Base-by-base conservation (phyloP, 2,797 vertebrate species). In the Scolopax rusticola region DNA sequence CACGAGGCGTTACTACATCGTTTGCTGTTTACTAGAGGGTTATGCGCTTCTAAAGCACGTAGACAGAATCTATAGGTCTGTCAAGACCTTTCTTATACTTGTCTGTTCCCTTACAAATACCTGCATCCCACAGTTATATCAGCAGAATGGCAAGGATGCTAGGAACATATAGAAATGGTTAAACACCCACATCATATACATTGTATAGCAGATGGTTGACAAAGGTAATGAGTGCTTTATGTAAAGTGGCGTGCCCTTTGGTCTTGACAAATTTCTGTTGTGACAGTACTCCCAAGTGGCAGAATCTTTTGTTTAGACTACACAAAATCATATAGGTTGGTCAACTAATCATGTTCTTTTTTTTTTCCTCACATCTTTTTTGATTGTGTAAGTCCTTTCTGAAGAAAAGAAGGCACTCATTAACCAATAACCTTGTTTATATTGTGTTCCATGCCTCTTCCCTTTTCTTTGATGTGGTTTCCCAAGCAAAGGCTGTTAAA, bases 1-100 rank as follows among this genome's bases (percentile, higher is more conserved):
- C 24, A 41, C 1, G 5, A 60, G 32, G 7, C 2, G 1, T 69
- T 81, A 12, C 8, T 47, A 0, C 7, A 9, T 68, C 6, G 6
- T 81, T 71, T 87, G 15, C 43, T 59, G 8, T 36, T 67, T 85
- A 13, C 9, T 57, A 86, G 30, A 75, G 36, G 51, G 32, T 45
- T 9, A 18, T 33, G 48, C 47, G 17, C 80, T 93, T 93, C 59
- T 80, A 36, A 87, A 74, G 64, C 32, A 45, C 8, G 8, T 21
- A 10, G 9, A 19, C 8, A 86, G 48, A 75, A 51, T 60, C 64
- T 64, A 24, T 41, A 54, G 38, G 19, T 84, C 25, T 84, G 3
- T 73, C 20, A 43, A 56, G n/a, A 23, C 27, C 30, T 82, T 78
- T 65, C 17, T 15, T 76, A 11, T 15, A 32, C 8, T 67, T 24